Conservation (phyloP, 2,113 vertebrate species). For the Brachirus orientalis region DNA sequence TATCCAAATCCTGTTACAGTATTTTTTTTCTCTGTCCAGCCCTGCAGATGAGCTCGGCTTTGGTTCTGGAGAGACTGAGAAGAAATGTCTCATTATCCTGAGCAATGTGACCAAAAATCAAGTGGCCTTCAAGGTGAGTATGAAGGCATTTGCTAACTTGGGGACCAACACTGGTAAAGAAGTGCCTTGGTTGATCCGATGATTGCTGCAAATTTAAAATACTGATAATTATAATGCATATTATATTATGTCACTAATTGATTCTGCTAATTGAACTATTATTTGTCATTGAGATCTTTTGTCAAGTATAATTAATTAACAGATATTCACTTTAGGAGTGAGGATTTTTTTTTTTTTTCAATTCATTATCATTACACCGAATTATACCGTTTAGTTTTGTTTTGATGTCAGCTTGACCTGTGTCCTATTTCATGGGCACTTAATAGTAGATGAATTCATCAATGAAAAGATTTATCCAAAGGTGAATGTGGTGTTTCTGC, state of each 20-base stretch:
- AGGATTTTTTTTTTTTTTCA: too few relatives aligned
- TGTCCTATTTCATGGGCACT: too few relatives aligned
- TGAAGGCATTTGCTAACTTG: background rate
- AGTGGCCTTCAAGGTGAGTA: slow-evolving; percentile 95
- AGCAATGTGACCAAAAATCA: slow-evolving; percentile 95
- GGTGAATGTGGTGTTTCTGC: slow-evolving; percentile 12
- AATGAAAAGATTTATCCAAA: background rate
- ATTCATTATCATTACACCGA: too few relatives aligned
- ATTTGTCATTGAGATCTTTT: too few relatives aligned
- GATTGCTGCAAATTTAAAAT: background rate
- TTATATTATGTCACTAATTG: background rate
- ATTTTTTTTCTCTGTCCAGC: slow-evolving; percentile 70
- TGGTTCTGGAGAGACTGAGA: slow-evolving; percentile 92
- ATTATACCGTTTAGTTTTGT: too few relatives aligned
- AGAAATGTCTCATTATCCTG: slow-evolving; percentile 92
- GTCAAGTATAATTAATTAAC: too few relatives aligned
- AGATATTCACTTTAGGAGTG: too few relatives aligned
- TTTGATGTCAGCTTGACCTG: too few relatives aligned
- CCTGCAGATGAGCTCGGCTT: slow-evolving; percentile 97
- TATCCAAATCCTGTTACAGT: slow-evolving; percentile 10
- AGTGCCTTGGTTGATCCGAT: background rate
- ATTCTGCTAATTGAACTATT: too few relatives aligned
- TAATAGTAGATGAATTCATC: background rate
- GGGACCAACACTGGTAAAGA: background rate
- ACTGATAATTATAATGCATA: too few relatives aligned